Evolutionary conservation across 2,888 invertebrate species (phyloP).

Genomic region (Pediacus dermestoides): DNA sequence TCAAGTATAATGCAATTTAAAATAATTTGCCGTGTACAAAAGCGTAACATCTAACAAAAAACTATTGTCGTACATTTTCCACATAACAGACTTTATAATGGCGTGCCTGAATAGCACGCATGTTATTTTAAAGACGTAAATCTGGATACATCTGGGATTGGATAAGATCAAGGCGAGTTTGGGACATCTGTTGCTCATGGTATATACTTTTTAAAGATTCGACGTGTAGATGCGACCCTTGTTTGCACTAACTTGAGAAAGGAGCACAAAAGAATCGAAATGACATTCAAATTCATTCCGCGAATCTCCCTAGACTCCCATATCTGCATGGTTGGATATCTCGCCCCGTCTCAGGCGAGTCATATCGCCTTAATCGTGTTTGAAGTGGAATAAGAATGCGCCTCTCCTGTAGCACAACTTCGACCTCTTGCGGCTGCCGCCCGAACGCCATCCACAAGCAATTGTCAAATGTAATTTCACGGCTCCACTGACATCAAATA

Average conservation of each 20-base stretch:
- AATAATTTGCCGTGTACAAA: too few species aligned
- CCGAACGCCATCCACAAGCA: conserved; percentile 29
- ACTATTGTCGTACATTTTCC: too few species aligned
- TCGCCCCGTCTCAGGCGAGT: conserved; percentile 31
- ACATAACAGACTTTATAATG: too few species aligned
- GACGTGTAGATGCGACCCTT: conserved; percentile 13
- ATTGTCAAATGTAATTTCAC: conserved; percentile 47
- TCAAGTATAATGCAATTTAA: too few species aligned
- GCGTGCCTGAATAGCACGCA: too few species aligned
- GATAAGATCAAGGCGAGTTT: conserved; percentile 3
- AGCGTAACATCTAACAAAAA: too few species aligned
- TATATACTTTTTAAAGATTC: conserved; percentile 12
- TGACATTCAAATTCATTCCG: conserved; percentile 39
- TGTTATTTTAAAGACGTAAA: too few species aligned
- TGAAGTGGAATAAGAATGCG: conserved; percentile 31
- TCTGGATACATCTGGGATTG: too few species aligned
- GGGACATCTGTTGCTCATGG: conserved; percentile 14
- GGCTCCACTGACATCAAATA: conserved; percentile 39
- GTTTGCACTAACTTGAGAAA: conserved; percentile 16
- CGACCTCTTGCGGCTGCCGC: conserved; percentile 7
- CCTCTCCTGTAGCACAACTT: conserved; percentile 1
- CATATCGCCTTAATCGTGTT: conserved; percentile 37
- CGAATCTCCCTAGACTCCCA: conserved; percentile 30
- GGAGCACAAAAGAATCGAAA: conserved; percentile 25
- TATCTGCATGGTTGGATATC: conserved; percentile 30